Evolutionary conservation across 2,797 vertebrate genomes (phyloP).

Genomic region (Psittacula echo): DNA sequence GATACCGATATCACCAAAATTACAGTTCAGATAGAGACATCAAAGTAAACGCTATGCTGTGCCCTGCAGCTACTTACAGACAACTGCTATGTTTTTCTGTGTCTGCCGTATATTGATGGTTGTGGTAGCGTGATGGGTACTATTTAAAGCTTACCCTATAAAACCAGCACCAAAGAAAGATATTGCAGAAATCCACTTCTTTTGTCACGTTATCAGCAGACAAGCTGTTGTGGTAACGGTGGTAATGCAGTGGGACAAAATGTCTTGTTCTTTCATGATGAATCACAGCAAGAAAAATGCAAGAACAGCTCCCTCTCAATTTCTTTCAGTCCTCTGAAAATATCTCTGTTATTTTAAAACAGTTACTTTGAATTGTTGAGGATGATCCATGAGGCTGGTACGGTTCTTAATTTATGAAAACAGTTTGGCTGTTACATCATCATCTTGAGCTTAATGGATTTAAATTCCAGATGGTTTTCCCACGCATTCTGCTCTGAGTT

Average conservation of each 20-base stretch:
- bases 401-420: background rate
- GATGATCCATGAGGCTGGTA: background rate
- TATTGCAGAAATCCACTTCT: background rate
- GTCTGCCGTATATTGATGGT: background rate
- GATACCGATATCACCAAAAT: background rate
- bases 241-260: background rate
- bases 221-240: background rate
- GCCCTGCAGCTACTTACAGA: background rate
- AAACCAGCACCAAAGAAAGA: background rate
- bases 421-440: background rate
- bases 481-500: background rate
- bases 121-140: background rate
- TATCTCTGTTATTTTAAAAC: background rate
- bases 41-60: background rate
- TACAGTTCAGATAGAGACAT: background rate
- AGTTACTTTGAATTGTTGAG: background rate
- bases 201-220: background rate
- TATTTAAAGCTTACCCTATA: background rate
- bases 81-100: background rate
- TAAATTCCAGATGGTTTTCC: background rate
- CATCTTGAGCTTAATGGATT: background rate
- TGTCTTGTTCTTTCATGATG: background rate
- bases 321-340: background rate
- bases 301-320: background rate
- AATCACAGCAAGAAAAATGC: background rate